These are phyloP conservation scores for Oasisia sp. DNA, from an alignment of 2,888 invertebrate species.

Conservation along the genomic window DNA sequence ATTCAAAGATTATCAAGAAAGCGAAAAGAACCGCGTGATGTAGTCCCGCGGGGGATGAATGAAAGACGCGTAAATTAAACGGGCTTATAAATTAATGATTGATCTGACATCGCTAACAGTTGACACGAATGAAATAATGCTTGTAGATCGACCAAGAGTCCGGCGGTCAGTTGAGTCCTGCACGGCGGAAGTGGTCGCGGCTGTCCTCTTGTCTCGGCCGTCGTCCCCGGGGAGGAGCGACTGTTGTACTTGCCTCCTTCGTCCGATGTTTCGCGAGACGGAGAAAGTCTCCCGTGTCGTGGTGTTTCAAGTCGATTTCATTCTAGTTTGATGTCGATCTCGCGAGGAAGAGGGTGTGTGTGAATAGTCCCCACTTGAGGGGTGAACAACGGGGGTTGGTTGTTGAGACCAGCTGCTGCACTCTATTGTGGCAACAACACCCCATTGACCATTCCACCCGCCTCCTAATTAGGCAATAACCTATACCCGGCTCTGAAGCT, in stretches of 20 bases:
- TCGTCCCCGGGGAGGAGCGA: neutral
- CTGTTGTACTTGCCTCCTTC: neutral
- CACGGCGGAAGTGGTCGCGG: neutral
- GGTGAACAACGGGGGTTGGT: conserved; percentile 8
- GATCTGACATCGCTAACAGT: neutral
- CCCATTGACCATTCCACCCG: neutral
- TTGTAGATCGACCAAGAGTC: neutral
- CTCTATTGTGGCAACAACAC: neutral
- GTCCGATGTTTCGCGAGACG: neutral
- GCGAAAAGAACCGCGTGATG: too few relatives aligned
- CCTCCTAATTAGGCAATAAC: neutral
- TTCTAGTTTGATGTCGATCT: neutral
- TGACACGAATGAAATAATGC: neutral
- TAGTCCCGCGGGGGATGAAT: too few relatives aligned
- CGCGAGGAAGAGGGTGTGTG: neutral
- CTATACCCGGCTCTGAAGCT: neutral
- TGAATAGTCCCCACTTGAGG: neutral
- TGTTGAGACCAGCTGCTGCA: neutral
- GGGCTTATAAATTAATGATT: neutral
- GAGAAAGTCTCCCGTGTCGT: neutral
- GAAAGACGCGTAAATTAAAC: neutral
- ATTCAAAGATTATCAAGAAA: too few relatives aligned
- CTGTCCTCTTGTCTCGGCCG: neutral
- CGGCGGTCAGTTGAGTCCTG: neutral
- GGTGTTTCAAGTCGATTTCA: neutral